Percentiles rank a stretch among this genome's conserved stretches.
These are phyloP conservation scores for Sprattus sprattus DNA, from an alignment of 2,113 vertebrate genomes.

Conservation along the genomic window DNA sequence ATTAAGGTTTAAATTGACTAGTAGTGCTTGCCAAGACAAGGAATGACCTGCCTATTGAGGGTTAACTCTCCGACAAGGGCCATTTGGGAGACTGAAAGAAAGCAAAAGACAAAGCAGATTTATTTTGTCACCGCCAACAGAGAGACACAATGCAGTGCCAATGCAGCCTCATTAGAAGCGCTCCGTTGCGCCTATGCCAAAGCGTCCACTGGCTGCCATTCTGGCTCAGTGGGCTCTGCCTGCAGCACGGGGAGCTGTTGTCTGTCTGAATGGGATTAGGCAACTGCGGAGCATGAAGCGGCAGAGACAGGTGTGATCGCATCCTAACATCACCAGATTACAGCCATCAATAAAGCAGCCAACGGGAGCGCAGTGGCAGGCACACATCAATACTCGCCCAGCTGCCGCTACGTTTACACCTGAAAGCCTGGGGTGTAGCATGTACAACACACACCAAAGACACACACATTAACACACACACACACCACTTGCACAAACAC, in stretches of 20 bases:
- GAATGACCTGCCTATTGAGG: neutral
- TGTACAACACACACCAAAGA: neutral
- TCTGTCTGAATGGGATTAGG: slow-evolving; percentile 16
- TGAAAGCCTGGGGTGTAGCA: neutral
- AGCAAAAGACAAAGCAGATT: neutral
- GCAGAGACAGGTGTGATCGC: slow-evolving; percentile 24
- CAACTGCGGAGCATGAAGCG: slow-evolving; percentile 28
- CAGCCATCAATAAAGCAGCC: slow-evolving; percentile 37
- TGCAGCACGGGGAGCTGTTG: neutral
- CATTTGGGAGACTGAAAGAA: neutral
- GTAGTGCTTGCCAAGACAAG: neutral
- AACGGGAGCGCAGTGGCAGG: neutral
- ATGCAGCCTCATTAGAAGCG: slow-evolving; percentile 27
- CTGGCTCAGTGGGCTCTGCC: slow-evolving; percentile 7
- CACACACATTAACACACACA: neutral
- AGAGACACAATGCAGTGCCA: slow-evolving; percentile 22
- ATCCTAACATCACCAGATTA: slow-evolving; percentile 40
- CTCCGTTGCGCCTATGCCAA: slow-evolving; percentile 12
- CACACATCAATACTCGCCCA: slow-evolving; percentile 22
- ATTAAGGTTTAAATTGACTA: too few relatives aligned
- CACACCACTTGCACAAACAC: neutral
- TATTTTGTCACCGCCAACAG: slow-evolving; percentile 33
- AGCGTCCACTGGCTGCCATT: neutral
- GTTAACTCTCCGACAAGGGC: neutral
- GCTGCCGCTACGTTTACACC: neutral